A percentile compares a stretch with the other conserved stretches of the same genome.
phyloP scores from a whole-genome alignment of 2,797 vertebrate species.

The Percopsis omiscomaycus region DNA sequence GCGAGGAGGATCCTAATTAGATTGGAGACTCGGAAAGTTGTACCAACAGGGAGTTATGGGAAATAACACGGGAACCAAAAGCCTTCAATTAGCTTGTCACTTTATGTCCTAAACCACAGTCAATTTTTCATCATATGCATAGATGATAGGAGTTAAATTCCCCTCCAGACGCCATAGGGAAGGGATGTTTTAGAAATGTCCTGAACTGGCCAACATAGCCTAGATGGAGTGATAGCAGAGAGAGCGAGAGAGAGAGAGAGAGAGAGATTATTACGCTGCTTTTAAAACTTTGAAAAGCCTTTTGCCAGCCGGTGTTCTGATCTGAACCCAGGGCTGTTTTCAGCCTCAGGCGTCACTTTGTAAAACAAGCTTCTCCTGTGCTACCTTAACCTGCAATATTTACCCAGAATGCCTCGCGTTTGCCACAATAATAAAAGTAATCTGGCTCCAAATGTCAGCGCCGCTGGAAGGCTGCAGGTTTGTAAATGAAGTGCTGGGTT shows the following conservation, averaged over 20 bases:
- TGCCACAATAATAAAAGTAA: conserved; percentile 64
- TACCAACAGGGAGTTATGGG: conserved; percentile 39
- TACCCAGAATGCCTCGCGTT: conserved; percentile 63
- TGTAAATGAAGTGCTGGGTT: conserved; percentile 33
- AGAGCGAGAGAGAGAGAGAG: too few species aligned
- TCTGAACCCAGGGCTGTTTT: background rate
- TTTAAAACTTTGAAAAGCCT: conserved; percentile 46
- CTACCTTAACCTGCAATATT: conserved; percentile 57
- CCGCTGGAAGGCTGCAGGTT: conserved; percentile 25
- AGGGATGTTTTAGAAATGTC: conserved; percentile 18
- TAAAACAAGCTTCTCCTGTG: conserved; percentile 58
- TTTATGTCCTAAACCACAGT: conserved; percentile 57
- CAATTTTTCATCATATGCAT: conserved; percentile 49
- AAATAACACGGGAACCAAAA: conserved; percentile 50
- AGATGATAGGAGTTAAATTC: conserved; percentile 50
- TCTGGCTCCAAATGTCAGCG: conserved; percentile 70
- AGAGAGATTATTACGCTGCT: conserved; percentile 17
- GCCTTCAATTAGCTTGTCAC: conserved; percentile 62
- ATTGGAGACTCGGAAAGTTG: conserved; percentile 42
- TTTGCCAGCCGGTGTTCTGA: conserved; percentile 11
- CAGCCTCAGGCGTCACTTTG: conserved; percentile 41
- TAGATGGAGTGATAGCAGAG: too few species aligned
- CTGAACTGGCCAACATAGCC: background rate
- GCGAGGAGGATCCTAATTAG: background rate
- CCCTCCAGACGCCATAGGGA: conserved; percentile 27